A percentile compares a stretch with the other conserved stretches of the same genome.
Evolutionary conservation across 1,140 invertebrate species (phyloP).

Genomic region (Pomphorhynchus laevis): DNA sequence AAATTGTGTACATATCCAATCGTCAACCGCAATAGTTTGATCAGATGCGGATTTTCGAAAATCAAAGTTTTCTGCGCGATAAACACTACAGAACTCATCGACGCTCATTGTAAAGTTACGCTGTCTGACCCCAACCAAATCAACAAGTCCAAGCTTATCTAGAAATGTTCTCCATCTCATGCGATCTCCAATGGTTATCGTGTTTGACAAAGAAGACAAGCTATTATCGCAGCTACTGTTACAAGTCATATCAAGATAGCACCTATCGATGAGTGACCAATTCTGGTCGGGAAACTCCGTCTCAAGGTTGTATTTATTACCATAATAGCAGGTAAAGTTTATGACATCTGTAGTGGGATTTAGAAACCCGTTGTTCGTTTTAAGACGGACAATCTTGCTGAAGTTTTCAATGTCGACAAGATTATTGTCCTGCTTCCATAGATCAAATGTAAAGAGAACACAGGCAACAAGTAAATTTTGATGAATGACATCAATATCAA

Average conservation of each 20-base stretch:
- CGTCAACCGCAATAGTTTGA: not conserved
- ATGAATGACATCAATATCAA: too few relatives aligned
- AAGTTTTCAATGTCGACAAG: not conserved
- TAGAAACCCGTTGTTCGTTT: not conserved
- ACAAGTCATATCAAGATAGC: not conserved
- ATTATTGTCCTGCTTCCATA: not conserved
- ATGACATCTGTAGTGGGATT: not conserved
- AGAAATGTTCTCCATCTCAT: not conserved
- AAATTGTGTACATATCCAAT: not conserved
- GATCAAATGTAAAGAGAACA: constrained; percentile 2
- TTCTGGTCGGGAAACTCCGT: not conserved
- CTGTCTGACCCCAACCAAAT: not conserved
- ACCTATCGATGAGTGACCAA: not conserved
- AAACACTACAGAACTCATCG: not conserved
- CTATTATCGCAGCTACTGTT: not conserved
- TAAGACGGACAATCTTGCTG: not conserved
- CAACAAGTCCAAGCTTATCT: not conserved
- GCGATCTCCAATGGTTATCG: not conserved
- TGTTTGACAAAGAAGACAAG: not conserved
- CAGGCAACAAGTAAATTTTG: constrained; percentile 1
- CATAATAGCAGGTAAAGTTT: not conserved
- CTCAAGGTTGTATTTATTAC: not conserved
- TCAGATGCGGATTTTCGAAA: not conserved
- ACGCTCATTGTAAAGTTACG: not conserved
- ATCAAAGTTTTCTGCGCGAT: not conserved